Evolutionary conservation across 2,888 invertebrate genomes (phyloP), one percentile per base, ranked within the genome.

Genomic region (Agriopis aurantiaria): DNA sequence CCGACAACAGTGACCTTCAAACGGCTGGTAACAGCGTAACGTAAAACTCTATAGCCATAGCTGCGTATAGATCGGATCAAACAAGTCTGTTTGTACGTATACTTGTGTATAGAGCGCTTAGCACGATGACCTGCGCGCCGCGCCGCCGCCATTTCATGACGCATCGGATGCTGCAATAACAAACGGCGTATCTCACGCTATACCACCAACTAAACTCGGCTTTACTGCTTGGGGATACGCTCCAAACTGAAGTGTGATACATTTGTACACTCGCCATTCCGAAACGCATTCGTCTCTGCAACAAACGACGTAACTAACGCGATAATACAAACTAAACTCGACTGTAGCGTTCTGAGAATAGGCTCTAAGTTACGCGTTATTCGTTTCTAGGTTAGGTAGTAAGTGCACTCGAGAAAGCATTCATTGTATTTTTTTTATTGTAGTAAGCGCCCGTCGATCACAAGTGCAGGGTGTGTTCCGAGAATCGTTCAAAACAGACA

Each of bases 91-190:
- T 81, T 51, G 75, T 84, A 84, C 75, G 78, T 77, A 79, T 76
- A 82, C 48, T 58, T 58, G 33, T 46, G 8, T 75, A 83, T 76
- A 79, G 75, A 80, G 76, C 72, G 85, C 85, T 82, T 83, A 88
- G 92, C 90, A 88, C 92, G 92, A 92, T 92, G 92, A 92, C 92
- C 92, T 84, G 92, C 77, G 81, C 87, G 11, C 49, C n/a, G 14
- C 14, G 49, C 8, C 85, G 75, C 84, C 85, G 84, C 87, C 88
- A 85, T 87, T 86, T 84, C 85, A 85, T 91, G 91, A 91, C 91
- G 91, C 90, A 90, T 90, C 87, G 78, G 76, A 74, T 75, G 74
- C 76, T 72, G 63, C 78, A 70, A 62, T 69, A 63, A 73, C 69
- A 79, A 88, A 89, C 82, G 85, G 76, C 86, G 78, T 82, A 88